phyloP scores from a whole-genome alignment of 2,113 vertebrate genomes.

The Odocoileus hemionus region DNA sequence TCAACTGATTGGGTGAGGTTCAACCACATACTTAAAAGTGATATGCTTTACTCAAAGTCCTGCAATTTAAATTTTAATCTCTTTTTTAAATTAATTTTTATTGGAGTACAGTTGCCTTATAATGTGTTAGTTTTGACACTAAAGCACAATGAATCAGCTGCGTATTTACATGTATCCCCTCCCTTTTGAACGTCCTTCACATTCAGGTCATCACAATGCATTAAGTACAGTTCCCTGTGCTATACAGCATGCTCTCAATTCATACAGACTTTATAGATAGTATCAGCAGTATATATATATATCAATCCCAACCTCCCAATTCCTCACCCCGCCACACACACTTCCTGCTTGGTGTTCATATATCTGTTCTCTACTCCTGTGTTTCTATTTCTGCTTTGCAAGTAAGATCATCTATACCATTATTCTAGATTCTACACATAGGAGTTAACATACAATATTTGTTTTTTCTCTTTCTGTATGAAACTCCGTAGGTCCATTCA shows the following conservation, averaged over 20 bases:
- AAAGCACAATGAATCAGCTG: neutral
- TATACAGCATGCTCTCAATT: neutral
- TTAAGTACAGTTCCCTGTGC: neutral
- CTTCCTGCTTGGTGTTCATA: neutral
- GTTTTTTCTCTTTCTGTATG: neutral
- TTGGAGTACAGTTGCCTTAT: neutral
- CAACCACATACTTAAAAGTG: neutral
- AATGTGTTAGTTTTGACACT: neutral
- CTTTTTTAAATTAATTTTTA: neutral
- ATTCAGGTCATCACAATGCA: neutral
- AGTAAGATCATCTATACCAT: neutral
- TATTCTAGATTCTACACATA: neutral
- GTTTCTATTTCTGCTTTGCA: neutral
- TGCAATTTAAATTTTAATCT: neutral
- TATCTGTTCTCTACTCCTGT: neutral
- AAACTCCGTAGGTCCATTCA: neutral
- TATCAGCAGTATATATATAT: neutral
- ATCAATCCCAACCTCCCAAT: neutral
- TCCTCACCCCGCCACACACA: neutral
- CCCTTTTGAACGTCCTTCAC: too few relatives aligned
- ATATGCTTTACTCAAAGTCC: neutral
- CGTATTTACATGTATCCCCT: neutral
- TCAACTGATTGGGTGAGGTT: neutral
- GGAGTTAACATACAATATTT: neutral
- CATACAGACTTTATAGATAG: neutral